phyloP scores from a whole-genome alignment of 2,888 invertebrate genomes.

The Leucoma salicis region DNA sequence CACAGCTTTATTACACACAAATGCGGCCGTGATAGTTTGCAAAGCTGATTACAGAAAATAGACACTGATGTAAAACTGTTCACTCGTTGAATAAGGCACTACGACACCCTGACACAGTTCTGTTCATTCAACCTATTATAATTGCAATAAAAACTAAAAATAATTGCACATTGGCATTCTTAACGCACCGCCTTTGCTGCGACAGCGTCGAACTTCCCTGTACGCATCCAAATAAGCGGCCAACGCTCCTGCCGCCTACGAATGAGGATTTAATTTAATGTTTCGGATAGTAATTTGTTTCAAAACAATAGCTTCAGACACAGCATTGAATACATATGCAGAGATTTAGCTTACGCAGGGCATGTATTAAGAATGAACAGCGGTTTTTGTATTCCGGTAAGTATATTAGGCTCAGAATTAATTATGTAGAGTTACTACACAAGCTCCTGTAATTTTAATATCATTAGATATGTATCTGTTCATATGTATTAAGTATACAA shows the following conservation, averaged over 20 bases:
- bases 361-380: conserved; percentile 18
- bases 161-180: conserved; percentile 70
- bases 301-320: conserved; percentile 48
- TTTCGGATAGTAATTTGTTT: conserved; percentile 56
- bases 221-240: conserved; percentile 69
- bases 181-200: conserved; percentile 46
- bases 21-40: conserved; percentile 40
- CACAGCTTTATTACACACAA: conserved; percentile 39
- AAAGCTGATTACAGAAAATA: conserved; percentile 38
- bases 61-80: conserved; percentile 32
- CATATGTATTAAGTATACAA: conserved; percentile 1
- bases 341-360: conserved; percentile 20
- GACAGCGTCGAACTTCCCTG: conserved; percentile 50
- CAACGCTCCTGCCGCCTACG: conserved; percentile 60
- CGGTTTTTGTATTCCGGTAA: conserved; percentile 13
- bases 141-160: conserved; percentile 65
- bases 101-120: conserved; percentile 59
- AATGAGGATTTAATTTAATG: conserved; percentile 65
- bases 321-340: conserved; percentile 35
- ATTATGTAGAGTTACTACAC: conserved; percentile 16
- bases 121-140: conserved; percentile 57
- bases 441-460: conserved; percentile 10
- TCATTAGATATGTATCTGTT: conserved; percentile 14
- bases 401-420: conserved; percentile 12
- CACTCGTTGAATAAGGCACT: neutral